Conservation (phyloP, 2,797 vertebrate species). For the Cynopterus sphinx region DNA sequence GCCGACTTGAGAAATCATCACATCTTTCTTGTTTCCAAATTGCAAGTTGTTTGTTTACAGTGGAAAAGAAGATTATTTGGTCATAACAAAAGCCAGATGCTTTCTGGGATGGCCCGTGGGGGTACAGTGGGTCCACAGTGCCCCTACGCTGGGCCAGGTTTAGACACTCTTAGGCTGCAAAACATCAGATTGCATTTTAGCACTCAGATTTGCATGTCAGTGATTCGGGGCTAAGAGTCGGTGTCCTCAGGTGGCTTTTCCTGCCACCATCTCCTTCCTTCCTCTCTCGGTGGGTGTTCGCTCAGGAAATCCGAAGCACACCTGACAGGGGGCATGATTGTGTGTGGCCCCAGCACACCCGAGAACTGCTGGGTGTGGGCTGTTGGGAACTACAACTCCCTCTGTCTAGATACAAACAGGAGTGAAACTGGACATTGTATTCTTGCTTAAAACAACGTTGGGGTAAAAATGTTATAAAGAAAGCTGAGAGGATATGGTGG, state of each 20-base stretch:
- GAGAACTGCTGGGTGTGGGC: too few species aligned
- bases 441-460: background rate
- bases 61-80: background rate
- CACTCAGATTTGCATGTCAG: background rate
- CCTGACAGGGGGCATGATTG: rapidly evolving
- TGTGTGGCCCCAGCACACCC: too few species aligned
- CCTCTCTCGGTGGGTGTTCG: background rate
- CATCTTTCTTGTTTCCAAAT: background rate
- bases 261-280: background rate
- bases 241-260: background rate
- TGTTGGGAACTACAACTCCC: background rate
- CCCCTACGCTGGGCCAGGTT: background rate
- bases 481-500: background rate
- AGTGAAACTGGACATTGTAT: background rate
- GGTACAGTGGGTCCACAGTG: background rate
- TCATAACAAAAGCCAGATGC: background rate
- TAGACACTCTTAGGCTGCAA: background rate
- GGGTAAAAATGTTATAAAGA: background rate
- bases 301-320: background rate
- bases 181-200: background rate
- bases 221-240: background rate
- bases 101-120: background rate
- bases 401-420: background rate
- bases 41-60: background rate
- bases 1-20: background rate